Conservation (phyloP, 1,140 invertebrate species). For the Trinorchestia longiramus region DNA sequence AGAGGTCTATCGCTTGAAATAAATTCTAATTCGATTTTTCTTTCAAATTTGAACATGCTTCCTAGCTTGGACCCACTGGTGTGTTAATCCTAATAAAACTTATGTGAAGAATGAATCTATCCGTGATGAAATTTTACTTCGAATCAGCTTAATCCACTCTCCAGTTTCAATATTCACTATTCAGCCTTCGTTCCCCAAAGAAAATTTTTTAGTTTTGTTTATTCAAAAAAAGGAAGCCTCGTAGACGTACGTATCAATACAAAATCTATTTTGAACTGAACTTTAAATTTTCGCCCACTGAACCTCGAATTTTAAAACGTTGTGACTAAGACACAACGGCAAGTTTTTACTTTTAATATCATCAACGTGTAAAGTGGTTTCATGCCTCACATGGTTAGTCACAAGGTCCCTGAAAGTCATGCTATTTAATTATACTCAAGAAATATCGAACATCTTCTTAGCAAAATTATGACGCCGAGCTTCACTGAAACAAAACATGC, state of each 20-base stretch:
- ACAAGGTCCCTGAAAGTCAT: no score
- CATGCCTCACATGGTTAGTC: no score
- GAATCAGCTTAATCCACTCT: neutral
- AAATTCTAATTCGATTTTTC: neutral
- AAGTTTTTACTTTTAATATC: neutral
- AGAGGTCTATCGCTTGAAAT: neutral
- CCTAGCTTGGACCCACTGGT: neutral
- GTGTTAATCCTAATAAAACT: neutral
- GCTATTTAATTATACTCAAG: no score
- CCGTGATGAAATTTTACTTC: neutral
- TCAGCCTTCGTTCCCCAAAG: neutral
- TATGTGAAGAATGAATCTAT: neutral
- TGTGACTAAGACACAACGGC: neutral
- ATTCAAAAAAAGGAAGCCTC: neutral
- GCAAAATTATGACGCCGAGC: neutral
- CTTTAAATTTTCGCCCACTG: neutral
- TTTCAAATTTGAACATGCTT: neutral
- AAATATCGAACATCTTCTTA: neutral
- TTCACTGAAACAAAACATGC: no score
- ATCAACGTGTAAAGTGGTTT: no score
- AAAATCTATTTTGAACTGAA: neutral
- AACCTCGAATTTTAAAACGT: neutral
- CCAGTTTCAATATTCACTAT: neutral
- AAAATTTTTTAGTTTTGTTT: neutral
- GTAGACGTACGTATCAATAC: neutral